Evolutionary conservation across 2,797 vertebrate genomes (phyloP).

Genomic region (Valencia hispanica): DNA sequence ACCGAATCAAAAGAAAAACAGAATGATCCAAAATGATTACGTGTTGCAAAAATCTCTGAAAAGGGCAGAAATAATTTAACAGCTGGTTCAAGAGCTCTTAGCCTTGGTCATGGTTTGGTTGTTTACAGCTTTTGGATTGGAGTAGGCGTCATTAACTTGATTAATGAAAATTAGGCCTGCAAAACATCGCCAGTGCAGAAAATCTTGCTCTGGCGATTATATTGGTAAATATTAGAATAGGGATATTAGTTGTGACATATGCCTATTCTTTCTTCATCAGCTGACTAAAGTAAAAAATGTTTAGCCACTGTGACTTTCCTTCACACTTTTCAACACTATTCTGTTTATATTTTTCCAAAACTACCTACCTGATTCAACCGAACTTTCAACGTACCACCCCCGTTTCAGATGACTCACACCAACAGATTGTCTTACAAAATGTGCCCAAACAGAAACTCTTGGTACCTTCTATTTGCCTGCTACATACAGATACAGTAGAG

Average conservation of each 20-base stretch:
- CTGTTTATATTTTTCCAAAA: neutral
- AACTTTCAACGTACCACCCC: too few relatives aligned
- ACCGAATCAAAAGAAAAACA: slow-evolving; percentile 8
- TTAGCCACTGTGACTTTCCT: neutral
- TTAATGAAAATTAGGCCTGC: slow-evolving; percentile 28
- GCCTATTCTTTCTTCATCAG: neutral
- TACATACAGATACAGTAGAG: neutral
- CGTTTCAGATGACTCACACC: slow-evolving; percentile 4
- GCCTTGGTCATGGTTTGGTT: slow-evolving; percentile 30
- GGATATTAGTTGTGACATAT: neutral
- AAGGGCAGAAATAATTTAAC: slow-evolving; percentile 17
- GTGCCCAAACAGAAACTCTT: neutral
- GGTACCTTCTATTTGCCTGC: neutral
- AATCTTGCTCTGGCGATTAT: neutral
- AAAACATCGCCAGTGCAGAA: slow-evolving; percentile 13
- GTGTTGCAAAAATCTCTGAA: slow-evolving; percentile 9
- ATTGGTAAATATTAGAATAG: too few relatives aligned
- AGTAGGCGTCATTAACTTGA: slow-evolving; percentile 46
- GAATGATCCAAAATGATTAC: neutral
- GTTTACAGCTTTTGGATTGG: slow-evolving; percentile 43
- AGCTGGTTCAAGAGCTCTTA: slow-evolving; percentile 18
- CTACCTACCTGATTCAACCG: neutral
- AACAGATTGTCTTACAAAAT: neutral
- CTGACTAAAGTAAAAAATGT: slow-evolving; percentile 9
- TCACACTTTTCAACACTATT: neutral